Base-by-base conservation (phyloP, 1,140 invertebrate genomes). In the Scylla paramamosain region DNA sequence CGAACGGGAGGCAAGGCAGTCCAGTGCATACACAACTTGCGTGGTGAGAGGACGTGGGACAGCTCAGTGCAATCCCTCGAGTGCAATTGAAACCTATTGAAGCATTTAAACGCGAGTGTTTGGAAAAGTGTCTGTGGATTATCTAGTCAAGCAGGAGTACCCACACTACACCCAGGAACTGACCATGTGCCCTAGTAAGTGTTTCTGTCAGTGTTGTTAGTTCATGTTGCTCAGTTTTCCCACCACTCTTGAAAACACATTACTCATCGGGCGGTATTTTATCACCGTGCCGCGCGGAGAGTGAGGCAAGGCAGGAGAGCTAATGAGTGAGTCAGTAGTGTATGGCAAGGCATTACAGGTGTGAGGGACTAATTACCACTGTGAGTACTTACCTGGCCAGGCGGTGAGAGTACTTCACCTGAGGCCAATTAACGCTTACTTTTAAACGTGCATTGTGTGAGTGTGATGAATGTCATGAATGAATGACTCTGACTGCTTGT, bases 101-200 rank as follows among this genome's bases (percentile, higher is more conserved):
- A 31, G 82, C 46, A 48, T 93, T 93, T 93, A 93, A 46, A 77
- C 25, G 25, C 46, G 46, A 91, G 90, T 91, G 90, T 77, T 59
- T 82, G 32, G 91, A 46, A n/a, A 77, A 86, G 82, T 84, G 39
- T 93, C 32, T 83, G 91, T 31, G 83, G 82, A 84, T 86, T 29
- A 93, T 93, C 92, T 93, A 93, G 92, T 93, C 92, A 87, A 31
- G 82, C 39, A 93, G 92, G 92, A 84, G 48, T 93, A 48, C 52
- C 25, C 39, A 52, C 25, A 52, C 25, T 87, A 48, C 29, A 48
- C 31, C 52, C 29, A 93, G 48, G 28, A 86, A n/a, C 83, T 93
- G 52, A 93, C 86, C 92, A 93, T 93, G 92, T 87, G 28, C 48
- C n/a, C 28, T 39, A 86, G 92, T 93, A 93, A 93, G 92, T 93